Evolutionary conservation across 1,140 invertebrate genomes (phyloP), one percentile per base, ranked within the genome.

Genomic region (Aphidius gifuensis): DNA sequence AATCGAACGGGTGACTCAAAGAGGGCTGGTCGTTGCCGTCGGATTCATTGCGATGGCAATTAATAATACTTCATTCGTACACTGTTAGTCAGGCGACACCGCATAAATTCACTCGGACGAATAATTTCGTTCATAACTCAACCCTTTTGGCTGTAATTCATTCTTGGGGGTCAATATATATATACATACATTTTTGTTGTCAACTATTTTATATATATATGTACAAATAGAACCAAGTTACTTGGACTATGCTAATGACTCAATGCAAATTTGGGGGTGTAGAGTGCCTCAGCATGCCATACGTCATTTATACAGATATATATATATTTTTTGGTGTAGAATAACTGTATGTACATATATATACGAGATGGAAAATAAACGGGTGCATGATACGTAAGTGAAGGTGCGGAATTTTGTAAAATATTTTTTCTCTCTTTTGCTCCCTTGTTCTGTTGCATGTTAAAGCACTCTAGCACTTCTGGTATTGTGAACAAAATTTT

Each of bases 61-160:
- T 76, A 77, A 76, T 76, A 76, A 73, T 73, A 72, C 75, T 73
- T 61, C 58, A 45, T 40, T 47, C 56, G 50, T 48, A 42, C 48
- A 55, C 64, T 47, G 48, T 58, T 49, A 39, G 53, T 47, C 65
- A 65, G 60, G 58, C 65, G 68, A 62, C 60, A 57, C 53, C 68
- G 64, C 69, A 75, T 77, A 75, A 76, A 77, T 77, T 77, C 70
- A 67, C 65, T 55, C 70, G 71, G 63, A 68, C 71, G 72, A 76
- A 77, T 76, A 74, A 75, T 76, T 74, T 72, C 69, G 64, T 66
- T 67, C 69, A 75, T 71, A 76, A 77, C 65, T 77, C 69, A 75
- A 74, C 74, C 73, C 72, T 76, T 76, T 71, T 21, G 21, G 58
- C 57, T 58, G 68, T 73, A 75, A 74, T 55, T 72, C 74, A 74